These are phyloP conservation scores for Chelonus insularis DNA, from an alignment of 1,140 invertebrate species.

Conservation along the genomic window DNA sequence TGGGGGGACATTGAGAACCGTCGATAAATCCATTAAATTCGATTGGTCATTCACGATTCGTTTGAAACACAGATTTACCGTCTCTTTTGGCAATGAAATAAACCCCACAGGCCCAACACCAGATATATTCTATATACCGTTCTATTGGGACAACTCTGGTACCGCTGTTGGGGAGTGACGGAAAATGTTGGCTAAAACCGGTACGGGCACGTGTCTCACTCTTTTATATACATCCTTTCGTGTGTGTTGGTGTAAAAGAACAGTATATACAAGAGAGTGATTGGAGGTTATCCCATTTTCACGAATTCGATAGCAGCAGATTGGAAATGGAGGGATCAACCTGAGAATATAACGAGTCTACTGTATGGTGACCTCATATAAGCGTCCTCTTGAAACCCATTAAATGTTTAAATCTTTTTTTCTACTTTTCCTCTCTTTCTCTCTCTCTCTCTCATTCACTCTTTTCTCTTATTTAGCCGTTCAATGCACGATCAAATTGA, in stretches of 20 bases:
- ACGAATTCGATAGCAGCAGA: slow-evolving; percentile 19
- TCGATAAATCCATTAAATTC: slow-evolving; percentile 30
- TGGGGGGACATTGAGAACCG: not conserved
- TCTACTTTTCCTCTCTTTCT: not conserved
- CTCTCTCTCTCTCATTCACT: not conserved
- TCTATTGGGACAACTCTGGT: not conserved
- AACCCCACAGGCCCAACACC: slow-evolving; percentile 5
- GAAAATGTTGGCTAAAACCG: not conserved
- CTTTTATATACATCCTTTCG: not conserved
- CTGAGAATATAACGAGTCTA: slow-evolving; percentile 16
- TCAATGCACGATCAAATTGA: slow-evolving; percentile 22
- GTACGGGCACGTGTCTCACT: slow-evolving; percentile 1
- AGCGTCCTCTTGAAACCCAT: slow-evolving; percentile 18
- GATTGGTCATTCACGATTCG: slow-evolving; percentile 32
- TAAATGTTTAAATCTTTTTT: slow-evolving; percentile 22
- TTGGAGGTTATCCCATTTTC: slow-evolving; percentile 23
- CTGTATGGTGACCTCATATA: not conserved
- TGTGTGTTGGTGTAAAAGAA: not conserved
- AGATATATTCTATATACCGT: slow-evolving; percentile 6
- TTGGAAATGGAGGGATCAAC: slow-evolving; percentile 25
- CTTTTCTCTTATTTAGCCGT: slow-evolving; percentile 13
- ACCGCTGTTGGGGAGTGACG: not conserved
- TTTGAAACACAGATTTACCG: slow-evolving; percentile 27
- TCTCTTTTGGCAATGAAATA: slow-evolving; percentile 30
- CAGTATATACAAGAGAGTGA: not conserved